Conservation (phyloP, 1,140 invertebrate genomes). For the Trachymyrmex cornetzi region DNA sequence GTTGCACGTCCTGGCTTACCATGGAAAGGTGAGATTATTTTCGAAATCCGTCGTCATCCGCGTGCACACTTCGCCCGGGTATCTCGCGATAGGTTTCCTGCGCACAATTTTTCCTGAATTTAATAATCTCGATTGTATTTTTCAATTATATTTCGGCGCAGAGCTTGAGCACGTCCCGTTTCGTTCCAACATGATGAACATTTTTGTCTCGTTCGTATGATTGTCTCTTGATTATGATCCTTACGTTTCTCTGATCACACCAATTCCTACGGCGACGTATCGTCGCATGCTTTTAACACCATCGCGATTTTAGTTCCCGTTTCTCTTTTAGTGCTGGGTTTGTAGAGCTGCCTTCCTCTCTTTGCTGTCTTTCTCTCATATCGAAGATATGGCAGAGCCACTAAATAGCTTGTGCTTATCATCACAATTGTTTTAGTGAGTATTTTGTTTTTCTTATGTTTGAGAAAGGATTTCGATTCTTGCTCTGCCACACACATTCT, state of each 20-base stretch:
- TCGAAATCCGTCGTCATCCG: slow-evolving; percentile 43
- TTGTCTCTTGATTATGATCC: slow-evolving; percentile 73
- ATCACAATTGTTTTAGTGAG: slow-evolving; percentile 55
- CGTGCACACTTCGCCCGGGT: neutral
- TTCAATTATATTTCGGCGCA: neutral
- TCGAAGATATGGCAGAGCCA: slow-evolving; percentile 4
- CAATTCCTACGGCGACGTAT: neutral
- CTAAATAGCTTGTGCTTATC: slow-evolving; percentile 33
- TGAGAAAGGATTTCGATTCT: neutral
- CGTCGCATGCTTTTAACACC: slow-evolving; percentile 8
- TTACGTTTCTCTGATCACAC: slow-evolving; percentile 68
- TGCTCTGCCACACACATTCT: neutral
- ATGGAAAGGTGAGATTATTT: slow-evolving; percentile 9
- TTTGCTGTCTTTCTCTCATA: neutral
- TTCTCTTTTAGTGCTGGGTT: slow-evolving; percentile 57
- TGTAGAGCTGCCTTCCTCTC: neutral
- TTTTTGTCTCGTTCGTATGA: slow-evolving; percentile 80
- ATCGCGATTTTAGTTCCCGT: slow-evolving; percentile 44
- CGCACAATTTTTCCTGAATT: neutral
- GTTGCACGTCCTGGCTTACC: neutral
- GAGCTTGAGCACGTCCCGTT: neutral
- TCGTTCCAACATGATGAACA: slow-evolving; percentile 71
- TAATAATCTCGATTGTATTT: slow-evolving; percentile 52
- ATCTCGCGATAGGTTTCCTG: neutral
- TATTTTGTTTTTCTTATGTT: slow-evolving; percentile 48